Base-by-base conservation (phyloP, 2,888 invertebrate genomes). In the Netelia melanura region DNA sequence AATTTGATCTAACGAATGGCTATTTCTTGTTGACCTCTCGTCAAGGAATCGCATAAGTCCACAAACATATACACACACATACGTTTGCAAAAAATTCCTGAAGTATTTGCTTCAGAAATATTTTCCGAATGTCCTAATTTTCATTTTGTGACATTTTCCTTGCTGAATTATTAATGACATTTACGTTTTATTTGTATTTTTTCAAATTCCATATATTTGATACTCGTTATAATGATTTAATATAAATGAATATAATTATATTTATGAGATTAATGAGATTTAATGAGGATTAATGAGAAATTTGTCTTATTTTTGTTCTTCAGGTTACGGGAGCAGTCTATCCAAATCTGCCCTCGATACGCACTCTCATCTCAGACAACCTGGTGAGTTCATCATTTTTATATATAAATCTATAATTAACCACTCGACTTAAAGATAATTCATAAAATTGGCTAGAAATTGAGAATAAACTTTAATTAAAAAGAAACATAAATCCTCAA, bases 251-350 rank as follows among this genome's bases (percentile, higher is more conserved):
- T 30, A 30, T 30, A 30, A 30, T 30, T 30, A 30, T 30, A 3
- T 30, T 30, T 21, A 21, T 21, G 21, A 21, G 21, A 21, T 21
- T 21, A 21, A 21, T 21, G 21, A 21, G 21, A 21, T 21, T 21
- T 21, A 21, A 21, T 21, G 21, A 21, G 21, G 8, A 43, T 25
- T 38, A 8, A 54, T 78, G 48, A 75, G 72, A 70, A 23, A 38
- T 74, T 78, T n/a, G 86, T 90, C 87, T 85, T 84, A 81, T 89
- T 87, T 92, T 92, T 94, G 93, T 92, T 91, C 96, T 97, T 6
- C 95, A 98, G 98, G 98, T 93, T 98, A 98, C 95, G 96, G 97
- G 94, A 96, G 97, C 94, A 97, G 98, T 95, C 97, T 97, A 96
- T 97, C 97, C 86, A 98, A 98, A 94, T 95, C 97, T 90, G 96